phyloP scores from a whole-genome alignment of 1,140 invertebrate genomes.

The Pogonus chalceus region DNA sequence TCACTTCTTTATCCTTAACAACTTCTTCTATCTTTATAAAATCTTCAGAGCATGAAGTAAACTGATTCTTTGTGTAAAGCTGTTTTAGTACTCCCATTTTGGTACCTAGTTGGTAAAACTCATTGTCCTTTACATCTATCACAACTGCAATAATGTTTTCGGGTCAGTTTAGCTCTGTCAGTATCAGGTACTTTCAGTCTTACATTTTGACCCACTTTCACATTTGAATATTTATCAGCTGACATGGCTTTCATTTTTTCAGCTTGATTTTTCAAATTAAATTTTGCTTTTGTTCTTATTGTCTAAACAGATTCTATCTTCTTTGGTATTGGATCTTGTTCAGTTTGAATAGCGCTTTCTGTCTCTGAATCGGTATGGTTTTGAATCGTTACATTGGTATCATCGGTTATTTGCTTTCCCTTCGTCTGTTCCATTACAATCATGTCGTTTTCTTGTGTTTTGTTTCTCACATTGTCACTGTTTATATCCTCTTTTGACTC shows the following conservation, averaged over 20 bases:
- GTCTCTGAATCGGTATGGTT: no score
- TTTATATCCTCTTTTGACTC: slow-evolving; percentile 8
- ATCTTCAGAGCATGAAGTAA: slow-evolving; percentile 9
- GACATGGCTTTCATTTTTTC: slow-evolving; percentile 11
- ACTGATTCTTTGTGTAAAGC: slow-evolving; percentile 12
- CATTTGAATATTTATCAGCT: slow-evolving; percentile 9
- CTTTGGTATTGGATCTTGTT: no score
- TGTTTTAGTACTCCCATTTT: slow-evolving; percentile 10
- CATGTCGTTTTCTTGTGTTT: slow-evolving; percentile 11
- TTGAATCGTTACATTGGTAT: no score
- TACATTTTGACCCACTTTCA: slow-evolving; percentile 13
- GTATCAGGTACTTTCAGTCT: slow-evolving; percentile 9
- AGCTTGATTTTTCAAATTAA: slow-evolving; percentile 2
- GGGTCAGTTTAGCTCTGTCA: slow-evolving; percentile 5
- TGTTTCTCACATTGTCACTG: no score
- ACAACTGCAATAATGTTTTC: slow-evolving; percentile 6
- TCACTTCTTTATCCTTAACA: slow-evolving; percentile 10
- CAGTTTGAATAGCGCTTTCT: no score
- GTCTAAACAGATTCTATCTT: neutral
- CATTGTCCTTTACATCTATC: slow-evolving; percentile 8
- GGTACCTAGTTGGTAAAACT: slow-evolving; percentile 10
- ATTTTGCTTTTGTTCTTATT: neutral
- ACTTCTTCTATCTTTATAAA: slow-evolving; percentile 11
- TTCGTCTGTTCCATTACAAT: slow-evolving; percentile 10
- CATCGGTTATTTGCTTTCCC: no score